Conservation (phyloP, 2,797 vertebrate genomes). For the Oreonectes daqikongensis region DNA sequence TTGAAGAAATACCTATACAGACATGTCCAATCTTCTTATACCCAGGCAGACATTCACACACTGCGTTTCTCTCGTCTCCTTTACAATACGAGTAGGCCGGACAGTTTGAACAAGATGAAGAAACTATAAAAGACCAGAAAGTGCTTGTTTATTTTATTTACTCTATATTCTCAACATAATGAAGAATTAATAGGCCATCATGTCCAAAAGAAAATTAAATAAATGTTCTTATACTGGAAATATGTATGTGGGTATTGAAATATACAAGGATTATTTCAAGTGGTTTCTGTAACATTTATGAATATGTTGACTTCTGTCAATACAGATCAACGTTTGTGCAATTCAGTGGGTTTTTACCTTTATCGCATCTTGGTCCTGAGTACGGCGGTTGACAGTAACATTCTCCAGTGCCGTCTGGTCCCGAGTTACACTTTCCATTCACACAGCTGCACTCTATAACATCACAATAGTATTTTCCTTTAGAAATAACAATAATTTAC, state of each 20-base stretch:
- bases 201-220: too few relatives aligned
- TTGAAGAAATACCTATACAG: slow-evolving; percentile 67
- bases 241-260: too few relatives aligned
- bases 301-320: too few relatives aligned
- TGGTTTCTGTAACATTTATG: too few relatives aligned
- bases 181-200: too few relatives aligned
- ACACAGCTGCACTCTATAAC: slow-evolving; percentile 84
- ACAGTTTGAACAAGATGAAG: slow-evolving; percentile 77
- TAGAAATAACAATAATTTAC: too few relatives aligned
- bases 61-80: slow-evolving; percentile 54
- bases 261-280: too few relatives aligned
- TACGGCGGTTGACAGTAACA: slow-evolving; percentile 90
- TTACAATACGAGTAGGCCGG: slow-evolving; percentile 77
- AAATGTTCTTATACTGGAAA: too few relatives aligned
- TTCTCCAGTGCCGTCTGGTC: slow-evolving; percentile 79
- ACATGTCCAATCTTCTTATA: slow-evolving; percentile 65
- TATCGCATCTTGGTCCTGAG: slow-evolving; percentile 83
- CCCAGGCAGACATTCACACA: slow-evolving; percentile 84
- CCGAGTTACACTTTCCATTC: slow-evolving; percentile 80
- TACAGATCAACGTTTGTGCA: too few relatives aligned
- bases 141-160: not conserved
- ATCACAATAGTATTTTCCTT: not conserved
- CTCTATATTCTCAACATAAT: too few relatives aligned
- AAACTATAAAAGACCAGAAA: slow-evolving; percentile 71
- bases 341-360: too few relatives aligned